Evolutionary conservation across 2,797 vertebrate genomes (phyloP).

Genomic region (Clarias pachynema): DNA sequence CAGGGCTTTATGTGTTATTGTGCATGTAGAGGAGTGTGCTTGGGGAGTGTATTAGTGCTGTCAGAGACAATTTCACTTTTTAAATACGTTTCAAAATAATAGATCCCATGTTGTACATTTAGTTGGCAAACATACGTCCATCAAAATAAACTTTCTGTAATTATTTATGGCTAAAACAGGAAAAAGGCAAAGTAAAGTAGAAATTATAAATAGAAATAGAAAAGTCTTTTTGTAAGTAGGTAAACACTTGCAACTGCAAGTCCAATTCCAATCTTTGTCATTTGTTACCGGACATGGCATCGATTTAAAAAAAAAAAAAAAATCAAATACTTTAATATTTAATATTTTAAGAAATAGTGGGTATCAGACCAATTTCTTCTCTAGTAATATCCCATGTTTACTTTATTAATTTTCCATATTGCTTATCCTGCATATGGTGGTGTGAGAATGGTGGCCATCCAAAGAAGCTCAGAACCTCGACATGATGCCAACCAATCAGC

Average conservation of each 20-base stretch:
- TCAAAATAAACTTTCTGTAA: not conserved
- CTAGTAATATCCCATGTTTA: not conserved
- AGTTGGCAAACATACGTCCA: no score
- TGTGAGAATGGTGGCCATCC: no score
- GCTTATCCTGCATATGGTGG: no score
- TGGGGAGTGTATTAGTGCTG: not conserved
- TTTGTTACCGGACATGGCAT: not conserved
- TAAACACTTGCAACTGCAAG: not conserved
- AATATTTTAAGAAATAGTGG: not conserved
- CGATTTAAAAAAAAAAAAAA: no score
- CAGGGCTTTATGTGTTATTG: slow-evolving; percentile 38
- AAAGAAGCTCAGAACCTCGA: no score
- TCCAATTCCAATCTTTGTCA: not conserved
- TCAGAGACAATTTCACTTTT: not conserved
- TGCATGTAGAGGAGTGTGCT: not conserved
- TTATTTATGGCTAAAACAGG: not conserved
- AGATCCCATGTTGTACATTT: not conserved
- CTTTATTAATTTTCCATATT: no score
- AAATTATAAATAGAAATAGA: not conserved
- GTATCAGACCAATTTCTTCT: not conserved
- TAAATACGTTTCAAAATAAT: not conserved
- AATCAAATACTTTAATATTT: not conserved
- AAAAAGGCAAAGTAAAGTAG: not conserved
- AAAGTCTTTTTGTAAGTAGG: not conserved
- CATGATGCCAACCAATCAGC: no score